Evolutionary conservation across 2,888 invertebrate species (phyloP).

Genomic region (Tortrix viridana): DNA sequence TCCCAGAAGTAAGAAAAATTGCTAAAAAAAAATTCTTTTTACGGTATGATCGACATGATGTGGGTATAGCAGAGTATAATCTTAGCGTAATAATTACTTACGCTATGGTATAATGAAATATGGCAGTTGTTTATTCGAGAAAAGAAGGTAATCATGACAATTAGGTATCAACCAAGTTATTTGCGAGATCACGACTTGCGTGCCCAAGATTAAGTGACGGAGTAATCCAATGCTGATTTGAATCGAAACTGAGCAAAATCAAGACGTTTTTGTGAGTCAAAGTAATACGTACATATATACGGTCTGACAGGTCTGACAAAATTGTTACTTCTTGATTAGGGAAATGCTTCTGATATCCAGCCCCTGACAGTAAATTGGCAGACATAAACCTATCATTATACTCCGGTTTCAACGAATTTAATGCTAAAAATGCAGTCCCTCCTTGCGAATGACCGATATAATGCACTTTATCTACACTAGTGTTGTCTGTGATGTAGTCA

Average conservation of each 20-base stretch:
- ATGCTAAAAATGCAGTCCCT: slow-evolving; percentile 62
- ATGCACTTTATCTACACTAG: slow-evolving; percentile 58
- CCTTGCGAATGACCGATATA: slow-evolving; percentile 77
- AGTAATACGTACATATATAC: slow-evolving; percentile 60
- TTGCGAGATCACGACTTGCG: too few species aligned
- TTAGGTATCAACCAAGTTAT: too few species aligned
- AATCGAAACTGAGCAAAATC: too few species aligned
- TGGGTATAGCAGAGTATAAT: too few species aligned
- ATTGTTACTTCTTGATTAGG: slow-evolving; percentile 47
- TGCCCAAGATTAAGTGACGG: too few species aligned
- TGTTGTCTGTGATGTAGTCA: slow-evolving; percentile 59
- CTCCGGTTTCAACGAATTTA: slow-evolving; percentile 59
- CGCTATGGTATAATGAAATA: too few species aligned
- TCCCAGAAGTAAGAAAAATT: neutral
- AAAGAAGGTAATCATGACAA: too few species aligned
- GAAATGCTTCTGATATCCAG: slow-evolving; percentile 62
- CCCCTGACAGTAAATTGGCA: slow-evolving; percentile 66
- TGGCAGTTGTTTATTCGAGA: too few species aligned
- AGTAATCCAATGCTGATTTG: too few species aligned
- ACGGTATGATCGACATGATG: too few species aligned
- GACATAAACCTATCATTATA: slow-evolving; percentile 65
- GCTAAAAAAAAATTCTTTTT: neutral
- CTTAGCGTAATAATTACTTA: too few species aligned
- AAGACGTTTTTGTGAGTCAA: neutral
- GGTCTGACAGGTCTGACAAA: slow-evolving; percentile 49